Percentiles rank a stretch among this genome's conserved stretches.
These are phyloP conservation scores for Drosophila pallidifrons DNA, from an alignment of 1,140 invertebrate genomes.

Conservation along the genomic window DNA sequence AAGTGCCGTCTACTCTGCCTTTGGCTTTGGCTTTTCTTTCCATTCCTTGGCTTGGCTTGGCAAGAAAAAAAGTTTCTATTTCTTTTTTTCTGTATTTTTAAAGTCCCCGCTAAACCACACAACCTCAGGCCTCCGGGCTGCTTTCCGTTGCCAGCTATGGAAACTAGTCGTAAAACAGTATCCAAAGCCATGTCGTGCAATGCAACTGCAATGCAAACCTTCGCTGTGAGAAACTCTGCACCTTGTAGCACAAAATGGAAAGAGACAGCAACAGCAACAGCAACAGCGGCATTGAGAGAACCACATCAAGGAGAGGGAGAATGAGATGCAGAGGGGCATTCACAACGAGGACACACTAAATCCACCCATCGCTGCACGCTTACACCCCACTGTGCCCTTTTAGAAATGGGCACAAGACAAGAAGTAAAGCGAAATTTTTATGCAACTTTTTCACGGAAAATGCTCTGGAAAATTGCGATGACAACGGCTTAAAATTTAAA, in stretches of 20 bases:
- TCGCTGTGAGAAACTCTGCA: slow-evolving; percentile 75
- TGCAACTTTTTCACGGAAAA: slow-evolving; percentile 51
- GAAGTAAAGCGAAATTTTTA: slow-evolving; percentile 34
- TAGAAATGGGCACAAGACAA: slow-evolving; percentile 25
- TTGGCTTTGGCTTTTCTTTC: slow-evolving; percentile 31
- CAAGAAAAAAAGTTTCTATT: slow-evolving; percentile 19
- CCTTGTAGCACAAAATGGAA: slow-evolving; percentile 52
- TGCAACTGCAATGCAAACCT: slow-evolving; percentile 43
- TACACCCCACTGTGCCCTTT: neutral
- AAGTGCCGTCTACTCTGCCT: slow-evolving; percentile 19
- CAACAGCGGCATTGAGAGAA: neutral
- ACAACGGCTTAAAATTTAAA: slow-evolving; percentile 54
- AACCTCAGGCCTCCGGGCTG: slow-evolving; percentile 9
- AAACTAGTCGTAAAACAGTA: slow-evolving; percentile 33
- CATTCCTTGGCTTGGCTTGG: slow-evolving; percentile 37
- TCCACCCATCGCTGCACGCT: too few relatives aligned
- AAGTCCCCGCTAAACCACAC: neutral
- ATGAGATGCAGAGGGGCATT: neutral
- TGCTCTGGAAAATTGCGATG: slow-evolving; percentile 52
- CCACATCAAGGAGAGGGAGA: neutral
- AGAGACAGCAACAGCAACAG: neutral
- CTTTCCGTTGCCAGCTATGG: slow-evolving; percentile 38
- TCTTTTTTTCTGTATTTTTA: slow-evolving; percentile 33
- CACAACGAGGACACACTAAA: slow-evolving; percentile 24
- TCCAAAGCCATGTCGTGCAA: slow-evolving; percentile 34